Evolutionary conservation across 2,797 vertebrate genomes (phyloP).

Genomic region (Rousettus madagascariensis): DNA sequence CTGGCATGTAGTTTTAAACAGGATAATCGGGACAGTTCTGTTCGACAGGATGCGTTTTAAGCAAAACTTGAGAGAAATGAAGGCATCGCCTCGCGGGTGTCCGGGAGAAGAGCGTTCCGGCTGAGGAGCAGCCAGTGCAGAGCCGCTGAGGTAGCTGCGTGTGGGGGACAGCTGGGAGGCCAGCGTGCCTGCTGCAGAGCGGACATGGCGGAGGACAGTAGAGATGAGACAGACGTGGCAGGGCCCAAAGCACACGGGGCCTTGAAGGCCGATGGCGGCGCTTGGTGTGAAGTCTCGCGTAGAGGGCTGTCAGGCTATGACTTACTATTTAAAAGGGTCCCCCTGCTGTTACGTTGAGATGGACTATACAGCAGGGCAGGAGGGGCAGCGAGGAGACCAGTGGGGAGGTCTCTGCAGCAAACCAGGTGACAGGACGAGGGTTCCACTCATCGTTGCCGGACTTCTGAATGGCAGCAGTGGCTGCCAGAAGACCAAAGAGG

Average conservation of each 20-base stretch:
- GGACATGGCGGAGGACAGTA: accelerated
- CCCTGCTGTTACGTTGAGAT: not conserved
- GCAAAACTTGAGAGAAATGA: not conserved
- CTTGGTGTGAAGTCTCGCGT: not conserved
- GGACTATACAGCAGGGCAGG: too few species aligned
- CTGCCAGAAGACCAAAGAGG: not conserved
- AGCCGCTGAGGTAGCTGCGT: too few species aligned
- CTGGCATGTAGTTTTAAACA: not conserved
- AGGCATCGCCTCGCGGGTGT: not conserved
- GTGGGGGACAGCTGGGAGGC: not conserved
- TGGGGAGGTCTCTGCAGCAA: not conserved
- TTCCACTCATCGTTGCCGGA: not conserved
- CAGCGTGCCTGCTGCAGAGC: not conserved
- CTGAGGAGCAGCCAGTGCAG: too few species aligned
- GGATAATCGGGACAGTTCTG: not conserved
- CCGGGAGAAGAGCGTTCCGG: not conserved
- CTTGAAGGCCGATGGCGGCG: not conserved
- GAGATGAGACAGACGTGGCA: not conserved
- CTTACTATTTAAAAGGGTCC: not conserved
- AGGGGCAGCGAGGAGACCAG: not conserved
- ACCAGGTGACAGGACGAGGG: not conserved
- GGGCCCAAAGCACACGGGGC: too few species aligned
- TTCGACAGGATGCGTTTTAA: not conserved
- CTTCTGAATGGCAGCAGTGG: not conserved
- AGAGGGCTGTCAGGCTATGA: not conserved